Evolutionary conservation across 2,888 invertebrate species (phyloP).

Genomic region (Neoascia interrupta): DNA sequence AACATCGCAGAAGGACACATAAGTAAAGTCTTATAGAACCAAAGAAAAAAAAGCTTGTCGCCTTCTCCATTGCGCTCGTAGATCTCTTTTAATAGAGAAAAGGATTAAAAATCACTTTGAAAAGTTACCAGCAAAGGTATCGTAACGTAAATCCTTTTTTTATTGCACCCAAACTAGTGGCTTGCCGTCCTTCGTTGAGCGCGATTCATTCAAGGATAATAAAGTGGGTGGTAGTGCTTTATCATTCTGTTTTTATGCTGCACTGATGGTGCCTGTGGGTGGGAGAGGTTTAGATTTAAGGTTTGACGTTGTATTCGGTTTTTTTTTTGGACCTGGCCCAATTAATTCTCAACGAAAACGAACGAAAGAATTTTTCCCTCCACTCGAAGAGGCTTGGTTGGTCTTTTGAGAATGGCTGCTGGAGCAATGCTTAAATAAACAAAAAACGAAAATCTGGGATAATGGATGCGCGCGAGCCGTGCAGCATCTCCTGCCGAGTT

Average conservation of each 20-base stretch:
- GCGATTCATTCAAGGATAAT: constrained; percentile 39
- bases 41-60: constrained; percentile 22
- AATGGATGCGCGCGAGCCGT: constrained; percentile 28
- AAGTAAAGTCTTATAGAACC: constrained; percentile 39
- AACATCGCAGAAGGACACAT: background rate
- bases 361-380: constrained; percentile 25
- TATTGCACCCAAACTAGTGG: constrained; percentile 59
- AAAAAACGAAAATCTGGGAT: constrained; percentile 3
- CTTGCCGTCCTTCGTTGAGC: constrained; percentile 44
- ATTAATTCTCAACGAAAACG: constrained; percentile 58
- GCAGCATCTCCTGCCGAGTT: constrained; percentile 5
- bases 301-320: constrained; percentile 9
- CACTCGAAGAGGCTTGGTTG: constrained; percentile 28
- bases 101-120: constrained; percentile 69
- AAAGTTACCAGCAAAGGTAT: constrained; percentile 61
- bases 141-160: constrained; percentile 68
- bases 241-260: constrained; percentile 50
- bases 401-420: constrained; percentile 5
- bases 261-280: background rate
- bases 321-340: constrained; percentile 54
- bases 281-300: constrained; percentile 8
- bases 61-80: constrained; percentile 14
- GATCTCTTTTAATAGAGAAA: constrained; percentile 60
- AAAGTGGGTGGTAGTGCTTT: constrained; percentile 49
- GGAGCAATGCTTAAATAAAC: background rate